phyloP scores from a whole-genome alignment of 2,113 vertebrate genomes.

The Petrocephalus zakoni region DNA sequence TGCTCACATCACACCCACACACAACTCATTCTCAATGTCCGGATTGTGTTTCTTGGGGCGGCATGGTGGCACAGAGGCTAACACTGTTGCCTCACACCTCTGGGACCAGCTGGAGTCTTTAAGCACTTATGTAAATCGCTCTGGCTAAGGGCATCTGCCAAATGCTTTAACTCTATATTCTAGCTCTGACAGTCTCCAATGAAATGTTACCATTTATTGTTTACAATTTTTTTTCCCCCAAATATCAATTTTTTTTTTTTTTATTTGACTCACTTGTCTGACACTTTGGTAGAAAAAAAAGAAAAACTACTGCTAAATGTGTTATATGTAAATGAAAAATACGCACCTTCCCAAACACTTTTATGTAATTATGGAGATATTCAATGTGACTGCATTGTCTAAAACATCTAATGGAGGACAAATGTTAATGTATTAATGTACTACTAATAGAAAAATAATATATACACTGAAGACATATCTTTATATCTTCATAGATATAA shows the following conservation, averaged over 20 bases:
- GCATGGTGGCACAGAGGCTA: too few relatives aligned
- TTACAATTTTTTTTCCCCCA: not conserved
- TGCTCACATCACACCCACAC: not conserved
- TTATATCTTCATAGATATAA: too few relatives aligned
- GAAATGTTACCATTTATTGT: not conserved
- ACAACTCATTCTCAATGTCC: not conserved
- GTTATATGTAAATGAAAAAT: not conserved
- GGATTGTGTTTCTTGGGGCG: not conserved
- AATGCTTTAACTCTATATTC: too few relatives aligned
- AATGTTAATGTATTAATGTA: not conserved
- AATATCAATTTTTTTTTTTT: not conserved
- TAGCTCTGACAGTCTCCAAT: not conserved
- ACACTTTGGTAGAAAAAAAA: not conserved
- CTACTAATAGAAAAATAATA: not conserved
- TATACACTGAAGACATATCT: not conserved
- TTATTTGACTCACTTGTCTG: not conserved
- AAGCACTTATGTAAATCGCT: too few relatives aligned
- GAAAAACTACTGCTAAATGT: not conserved
- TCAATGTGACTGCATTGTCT: not conserved
- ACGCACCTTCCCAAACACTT: not conserved
- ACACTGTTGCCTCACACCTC: too few relatives aligned
- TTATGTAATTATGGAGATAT: not conserved
- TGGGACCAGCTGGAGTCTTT: too few relatives aligned
- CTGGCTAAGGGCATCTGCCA: too few relatives aligned
- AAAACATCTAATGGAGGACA: not conserved